Evolutionary conservation across 2,888 invertebrate genomes (phyloP), one percentile per base, ranked within the genome.

Genomic region (Diaphora mendica): DNA sequence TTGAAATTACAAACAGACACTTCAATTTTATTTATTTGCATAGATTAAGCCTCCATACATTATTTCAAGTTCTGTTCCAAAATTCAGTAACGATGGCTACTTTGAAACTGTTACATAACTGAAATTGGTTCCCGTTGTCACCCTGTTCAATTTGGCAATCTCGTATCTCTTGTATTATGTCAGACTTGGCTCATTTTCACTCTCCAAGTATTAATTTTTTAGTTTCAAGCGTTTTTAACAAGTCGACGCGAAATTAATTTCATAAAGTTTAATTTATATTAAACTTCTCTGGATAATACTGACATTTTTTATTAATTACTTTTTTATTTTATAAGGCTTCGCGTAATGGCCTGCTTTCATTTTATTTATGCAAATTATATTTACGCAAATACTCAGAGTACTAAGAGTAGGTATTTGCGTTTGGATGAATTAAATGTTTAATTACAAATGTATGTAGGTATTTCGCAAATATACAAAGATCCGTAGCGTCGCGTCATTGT

Each of bases 161-260:
- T 75, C 79, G 74, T 84, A 78, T 83, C 74, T 76, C 64, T 74
- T 64, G 68, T 72, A 80, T 85, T 83, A 85, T 88, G 83, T 82
- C 86, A 87, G 79, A 85, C 82, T 90, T 88, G 86, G 85, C 88
- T 85, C 83, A 83, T 87, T 85, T 82, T 82, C 82, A 79, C 81
- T 79, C 77, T 77, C 72, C 55, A 80, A 82, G 78, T 85, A 86
- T 86, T 86, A 83, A 87, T 86, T 86, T 84, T 83, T 80, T 83
- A 83, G 77, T 80, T 80, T 64, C 80, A 81, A 85, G 82, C 79
- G 73, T 80, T 82, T 80, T 82, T 70, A 73, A 78, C 77, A 79
- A 80, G 30, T 78, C 71, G 26, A 78, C 82, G 72, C 35, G 44
- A 79, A 83, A 83, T 82, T 83, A 80, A 80, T 79, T 69, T 82